Base-by-base conservation (phyloP, 2,797 vertebrate species). In the Anguilla megastoma region DNA sequence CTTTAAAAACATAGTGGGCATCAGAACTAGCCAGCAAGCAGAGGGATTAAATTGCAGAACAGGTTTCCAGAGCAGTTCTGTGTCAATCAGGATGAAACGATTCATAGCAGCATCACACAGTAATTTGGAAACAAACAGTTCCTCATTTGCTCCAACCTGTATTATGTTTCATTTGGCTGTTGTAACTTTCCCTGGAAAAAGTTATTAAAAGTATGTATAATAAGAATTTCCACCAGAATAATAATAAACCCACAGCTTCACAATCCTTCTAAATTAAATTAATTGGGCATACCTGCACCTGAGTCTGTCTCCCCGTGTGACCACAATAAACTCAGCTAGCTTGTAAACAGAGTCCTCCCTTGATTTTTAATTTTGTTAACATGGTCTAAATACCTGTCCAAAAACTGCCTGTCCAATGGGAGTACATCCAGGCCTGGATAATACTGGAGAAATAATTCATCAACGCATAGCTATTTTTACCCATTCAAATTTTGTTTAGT, bases 361-460 rank as follows among this genome's bases (percentile, higher is more conserved):
- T 4, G 60, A 63, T 21, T 63, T 63, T 63, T 24, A 24, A 63
- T 63, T 63, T n/a, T 63, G 21, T 63, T 4, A n/a, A 2, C 24
- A 66, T 66, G 60, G 60, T 66, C n/a, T 66, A 24, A n/a, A 66
- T 66, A 79, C 48, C 90, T 88, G 85, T 86, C 84, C 84, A 71
- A 84, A 80, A 66, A 3, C 63, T 87, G 71, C 27, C 80, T 69
- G 84, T 91, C 58, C 27, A 74, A 33, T 79, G 36, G 16, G 4
- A 21, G 74, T 30, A 36, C 30, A 30, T 79, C 33, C 12, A 45
- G 16, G 74, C 16, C 74, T 79, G 74, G 5, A 10, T 41, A 79
- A 79, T 41, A 27, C 33, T 85, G 86, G 85, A 87, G 88, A 85
- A 85, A 90, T 85, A 79, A 88, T 87, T 89, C 86, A 90, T 91